A percentile compares a stretch with the other conserved stretches of the same genome.
Conservation (phyloP, 2,888 invertebrate species). For the Calameuta filiformis region DNA sequence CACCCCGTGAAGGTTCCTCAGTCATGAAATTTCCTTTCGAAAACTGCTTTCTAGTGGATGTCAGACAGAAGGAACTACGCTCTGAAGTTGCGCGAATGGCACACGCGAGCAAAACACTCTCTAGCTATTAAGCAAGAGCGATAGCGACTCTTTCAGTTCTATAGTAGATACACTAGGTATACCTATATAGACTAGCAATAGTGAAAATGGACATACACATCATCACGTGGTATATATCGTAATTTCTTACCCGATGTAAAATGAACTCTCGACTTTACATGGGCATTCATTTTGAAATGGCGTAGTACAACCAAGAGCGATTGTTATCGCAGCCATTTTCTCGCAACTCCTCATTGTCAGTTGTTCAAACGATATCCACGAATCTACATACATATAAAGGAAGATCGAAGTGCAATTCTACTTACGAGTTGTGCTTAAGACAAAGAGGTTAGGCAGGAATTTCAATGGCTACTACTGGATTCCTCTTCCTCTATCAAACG, state of each 20-base stretch:
- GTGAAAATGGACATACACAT: background rate
- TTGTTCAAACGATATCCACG: background rate
- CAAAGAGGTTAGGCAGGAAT: background rate
- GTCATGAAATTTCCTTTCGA: constrained; percentile 33
- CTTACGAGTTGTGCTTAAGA: background rate
- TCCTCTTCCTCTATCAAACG: background rate
- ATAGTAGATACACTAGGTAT: background rate
- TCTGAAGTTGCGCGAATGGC: constrained; percentile 44
- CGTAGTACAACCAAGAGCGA: background rate
- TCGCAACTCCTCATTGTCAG: background rate
- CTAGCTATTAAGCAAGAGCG: constrained; percentile 4
- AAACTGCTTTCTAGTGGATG: constrained; percentile 52
- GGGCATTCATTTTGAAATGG: background rate
- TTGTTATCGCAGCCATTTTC: background rate
- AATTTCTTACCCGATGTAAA: background rate
- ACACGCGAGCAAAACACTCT: constrained; percentile 12
- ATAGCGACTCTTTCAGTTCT: constrained; percentile 15
- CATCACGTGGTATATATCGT: background rate
- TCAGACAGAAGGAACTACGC: constrained; percentile 56
- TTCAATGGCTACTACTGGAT: background rate
- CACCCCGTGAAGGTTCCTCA: background rate
- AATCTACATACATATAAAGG: background rate
- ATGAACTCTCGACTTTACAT: background rate
- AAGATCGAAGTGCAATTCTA: background rate
- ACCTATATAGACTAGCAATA: background rate